Evolutionary conservation across 2,797 vertebrate species (phyloP).

Genomic region (Neosilurus mollespiculum): DNA sequence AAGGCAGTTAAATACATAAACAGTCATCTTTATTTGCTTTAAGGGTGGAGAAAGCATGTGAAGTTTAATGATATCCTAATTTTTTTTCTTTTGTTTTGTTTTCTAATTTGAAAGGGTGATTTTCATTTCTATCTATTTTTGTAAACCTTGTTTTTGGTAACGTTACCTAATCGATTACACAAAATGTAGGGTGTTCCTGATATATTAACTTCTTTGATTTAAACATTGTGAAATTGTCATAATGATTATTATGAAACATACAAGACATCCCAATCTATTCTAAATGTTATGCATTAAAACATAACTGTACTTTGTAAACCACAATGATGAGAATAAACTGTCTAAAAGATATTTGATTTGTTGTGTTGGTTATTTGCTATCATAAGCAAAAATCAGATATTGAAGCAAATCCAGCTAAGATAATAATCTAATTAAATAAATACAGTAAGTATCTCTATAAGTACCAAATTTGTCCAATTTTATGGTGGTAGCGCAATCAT

Average conservation of each 20-base stretch:
- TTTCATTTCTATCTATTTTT: constrained; percentile 67
- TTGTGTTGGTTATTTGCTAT: constrained; percentile 42
- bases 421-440: background rate
- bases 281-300: constrained; percentile 70
- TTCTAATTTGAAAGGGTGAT: constrained; percentile 70
- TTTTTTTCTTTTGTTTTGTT: constrained; percentile 62
- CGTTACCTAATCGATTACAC: constrained; percentile 68
- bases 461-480: background rate
- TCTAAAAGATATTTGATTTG: constrained; percentile 62
- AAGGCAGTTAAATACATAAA: constrained; percentile 69
- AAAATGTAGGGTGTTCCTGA: constrained; percentile 70
- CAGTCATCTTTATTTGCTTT: constrained; percentile 63
- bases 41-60: constrained; percentile 72
- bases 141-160: constrained; percentile 65
- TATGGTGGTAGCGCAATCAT: background rate
- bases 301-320: constrained; percentile 75
- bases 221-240: constrained; percentile 79
- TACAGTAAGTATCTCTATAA: no score
- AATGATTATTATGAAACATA: constrained; percentile 64
- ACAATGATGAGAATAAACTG: constrained; percentile 79
- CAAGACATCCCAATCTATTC: constrained; percentile 60
- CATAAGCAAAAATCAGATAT: constrained; percentile 51
- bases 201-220: constrained; percentile 73
- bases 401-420: background rate
- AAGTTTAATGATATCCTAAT: constrained; percentile 71